Evolutionary conservation across 2,113 vertebrate species (phyloP).

Genomic region (Toxotes jaculatrix): DNA sequence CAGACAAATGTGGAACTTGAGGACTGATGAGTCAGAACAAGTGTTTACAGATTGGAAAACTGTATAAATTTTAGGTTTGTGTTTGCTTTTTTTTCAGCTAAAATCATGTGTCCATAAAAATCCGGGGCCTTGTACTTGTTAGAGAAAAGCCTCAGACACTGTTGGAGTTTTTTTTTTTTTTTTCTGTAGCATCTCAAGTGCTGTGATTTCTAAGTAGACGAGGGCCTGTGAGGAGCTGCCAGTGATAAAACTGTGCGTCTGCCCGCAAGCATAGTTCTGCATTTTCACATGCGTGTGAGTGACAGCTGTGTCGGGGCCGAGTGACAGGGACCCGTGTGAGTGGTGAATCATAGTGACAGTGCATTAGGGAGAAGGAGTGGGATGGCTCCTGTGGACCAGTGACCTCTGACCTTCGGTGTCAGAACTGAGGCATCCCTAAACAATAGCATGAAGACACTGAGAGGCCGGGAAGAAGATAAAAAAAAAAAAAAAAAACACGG

Average conservation of each 20-base stretch:
- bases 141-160: conserved; percentile 3
- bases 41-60: neutral
- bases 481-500: conserved; percentile 45
- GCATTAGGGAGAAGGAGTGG: conserved; percentile 58
- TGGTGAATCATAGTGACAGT: conserved; percentile 78
- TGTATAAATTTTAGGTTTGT: neutral
- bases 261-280: conserved; percentile 43
- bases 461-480: conserved; percentile 50
- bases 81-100: neutral
- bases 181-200: conserved; percentile 18
- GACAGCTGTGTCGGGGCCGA: conserved; percentile 73
- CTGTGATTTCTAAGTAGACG: conserved; percentile 40
- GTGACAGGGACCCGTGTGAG: conserved; percentile 74
- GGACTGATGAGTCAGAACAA: neutral
- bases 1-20: neutral
- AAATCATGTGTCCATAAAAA: neutral
- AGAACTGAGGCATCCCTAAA: conserved; percentile 75
- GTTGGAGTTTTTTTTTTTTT: neutral
- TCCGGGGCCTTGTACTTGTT: neutral
- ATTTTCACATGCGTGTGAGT: conserved; percentile 63
- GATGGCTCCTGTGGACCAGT: conserved; percentile 66
- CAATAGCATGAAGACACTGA: conserved; percentile 70
- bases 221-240: conserved; percentile 30
- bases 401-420: conserved; percentile 80
- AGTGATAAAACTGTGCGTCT: conserved; percentile 43